Conservation (phyloP, 2,888 invertebrate genomes). For the Ptilodon capucinus region DNA sequence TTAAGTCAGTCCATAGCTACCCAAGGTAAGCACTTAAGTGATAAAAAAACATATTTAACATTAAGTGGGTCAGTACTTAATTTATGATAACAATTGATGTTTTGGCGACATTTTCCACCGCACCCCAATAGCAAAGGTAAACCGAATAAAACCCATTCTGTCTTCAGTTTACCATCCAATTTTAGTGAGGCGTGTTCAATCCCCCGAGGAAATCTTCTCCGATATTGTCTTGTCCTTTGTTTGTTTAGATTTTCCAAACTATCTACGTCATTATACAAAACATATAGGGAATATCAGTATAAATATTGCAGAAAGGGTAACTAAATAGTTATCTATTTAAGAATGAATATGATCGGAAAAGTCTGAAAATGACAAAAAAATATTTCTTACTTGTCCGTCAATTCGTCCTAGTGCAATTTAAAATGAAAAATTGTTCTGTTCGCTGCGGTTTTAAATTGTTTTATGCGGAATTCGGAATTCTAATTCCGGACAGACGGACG, state of each 20-base stretch:
- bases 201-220: slow-evolving; percentile 65
- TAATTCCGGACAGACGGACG: too few species aligned
- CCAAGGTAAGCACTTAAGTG: neutral
- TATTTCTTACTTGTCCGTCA: too few species aligned
- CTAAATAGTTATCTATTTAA: neutral
- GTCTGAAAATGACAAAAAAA: neutral
- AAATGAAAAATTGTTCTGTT: too few species aligned
- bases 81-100: neutral
- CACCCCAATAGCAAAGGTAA: slow-evolving; percentile 36
- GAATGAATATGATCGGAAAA: neutral
- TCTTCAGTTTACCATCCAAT: slow-evolving; percentile 68
- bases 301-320: neutral
- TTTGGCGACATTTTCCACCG: neutral
- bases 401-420: too few species aligned
- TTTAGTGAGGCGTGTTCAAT: slow-evolving; percentile 63
- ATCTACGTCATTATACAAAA: slow-evolving; percentile 29
- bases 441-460: too few species aligned
- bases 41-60: too few species aligned
- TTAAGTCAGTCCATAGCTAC: too few species aligned
- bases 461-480: too few species aligned
- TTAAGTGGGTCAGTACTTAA: too few species aligned
- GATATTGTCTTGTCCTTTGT: slow-evolving; percentile 59
- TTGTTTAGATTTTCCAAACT: slow-evolving; percentile 53
- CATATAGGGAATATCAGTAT: slow-evolving; percentile 7
- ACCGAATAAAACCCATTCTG: slow-evolving; percentile 58